Conservation (phyloP, 1,140 invertebrate species). For the Bombus sibiricus region DNA sequence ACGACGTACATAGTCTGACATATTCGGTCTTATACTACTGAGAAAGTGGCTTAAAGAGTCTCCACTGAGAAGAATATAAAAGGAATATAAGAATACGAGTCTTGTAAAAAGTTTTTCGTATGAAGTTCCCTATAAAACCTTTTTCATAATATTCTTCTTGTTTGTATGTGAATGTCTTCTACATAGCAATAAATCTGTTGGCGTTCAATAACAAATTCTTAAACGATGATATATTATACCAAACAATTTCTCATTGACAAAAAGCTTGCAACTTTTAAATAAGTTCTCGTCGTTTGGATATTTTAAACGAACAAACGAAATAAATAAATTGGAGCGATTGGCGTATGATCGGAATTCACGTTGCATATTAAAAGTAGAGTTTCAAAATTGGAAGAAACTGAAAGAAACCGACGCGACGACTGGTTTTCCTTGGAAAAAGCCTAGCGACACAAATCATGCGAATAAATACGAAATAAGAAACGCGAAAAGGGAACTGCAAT, state of each 20-base stretch:
- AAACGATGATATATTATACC: too few species aligned
- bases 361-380: not conserved
- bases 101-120: too few species aligned
- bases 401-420: not conserved
- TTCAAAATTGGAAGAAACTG: not conserved
- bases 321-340: not conserved
- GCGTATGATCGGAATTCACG: not conserved
- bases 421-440: not conserved
- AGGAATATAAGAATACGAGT: too few species aligned
- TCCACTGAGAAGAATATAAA: too few species aligned
- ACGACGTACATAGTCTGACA: not conserved
- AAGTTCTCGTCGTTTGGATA: too few species aligned
- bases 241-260: too few species aligned
- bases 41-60: too few species aligned
- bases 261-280: too few species aligned
- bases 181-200: not conserved
- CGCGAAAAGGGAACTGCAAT: not conserved
- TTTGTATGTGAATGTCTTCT: not conserved
- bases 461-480: conserved; percentile 8
- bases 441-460: not conserved
- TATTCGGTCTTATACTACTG: conserved; percentile 2
- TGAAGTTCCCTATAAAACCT: too few species aligned
- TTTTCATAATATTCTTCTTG: not conserved
- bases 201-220: too few species aligned
- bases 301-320: not conserved